These are phyloP conservation scores for Macrophya annulata DNA, from an alignment of 2,888 invertebrate genomes.

Conservation along the genomic window DNA sequence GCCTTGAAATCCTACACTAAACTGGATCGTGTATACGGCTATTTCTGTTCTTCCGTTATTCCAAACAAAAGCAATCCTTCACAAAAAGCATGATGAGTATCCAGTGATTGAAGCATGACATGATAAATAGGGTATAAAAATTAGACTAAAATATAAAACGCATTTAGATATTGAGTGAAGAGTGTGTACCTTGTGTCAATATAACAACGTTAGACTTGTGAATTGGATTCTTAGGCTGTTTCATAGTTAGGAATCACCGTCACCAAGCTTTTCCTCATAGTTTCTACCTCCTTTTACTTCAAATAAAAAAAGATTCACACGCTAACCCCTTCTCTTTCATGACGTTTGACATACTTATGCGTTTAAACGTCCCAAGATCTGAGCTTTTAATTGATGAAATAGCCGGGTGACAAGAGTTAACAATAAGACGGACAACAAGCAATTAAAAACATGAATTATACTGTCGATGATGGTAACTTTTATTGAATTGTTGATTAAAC, in stretches of 20 bases:
- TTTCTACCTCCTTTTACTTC: neutral
- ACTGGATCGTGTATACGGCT: conserved; percentile 55
- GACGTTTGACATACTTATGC: conserved; percentile 21
- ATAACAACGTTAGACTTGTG: conserved; percentile 11
- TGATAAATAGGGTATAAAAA: neutral
- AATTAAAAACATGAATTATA: conserved; percentile 20
- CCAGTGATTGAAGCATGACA: conserved; percentile 31
- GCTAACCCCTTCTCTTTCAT: conserved; percentile 16
- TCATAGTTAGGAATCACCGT: conserved; percentile 28
- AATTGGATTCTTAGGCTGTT: conserved; percentile 23
- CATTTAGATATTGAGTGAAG: neutral
- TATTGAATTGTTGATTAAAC: conserved; percentile 20
- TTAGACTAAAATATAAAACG: conserved; percentile 1
- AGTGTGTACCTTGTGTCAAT: neutral
- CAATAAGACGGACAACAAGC: conserved; percentile 1
- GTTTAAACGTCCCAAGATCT: conserved; percentile 6
- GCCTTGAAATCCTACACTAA: conserved; percentile 44
- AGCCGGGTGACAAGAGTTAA: conserved; percentile 16
- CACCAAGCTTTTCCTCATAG: conserved; percentile 14
- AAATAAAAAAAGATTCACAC: neutral
- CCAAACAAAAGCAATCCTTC: neutral
- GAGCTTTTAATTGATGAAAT: conserved; percentile 16
- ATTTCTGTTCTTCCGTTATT: conserved; percentile 32
- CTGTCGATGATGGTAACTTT: neutral
- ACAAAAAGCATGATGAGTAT: conserved; percentile 29